Evolutionary conservation across 1,140 invertebrate species (phyloP), one percentile per base, ranked within the genome.

Genomic region (Drosophila virilis): DNA sequence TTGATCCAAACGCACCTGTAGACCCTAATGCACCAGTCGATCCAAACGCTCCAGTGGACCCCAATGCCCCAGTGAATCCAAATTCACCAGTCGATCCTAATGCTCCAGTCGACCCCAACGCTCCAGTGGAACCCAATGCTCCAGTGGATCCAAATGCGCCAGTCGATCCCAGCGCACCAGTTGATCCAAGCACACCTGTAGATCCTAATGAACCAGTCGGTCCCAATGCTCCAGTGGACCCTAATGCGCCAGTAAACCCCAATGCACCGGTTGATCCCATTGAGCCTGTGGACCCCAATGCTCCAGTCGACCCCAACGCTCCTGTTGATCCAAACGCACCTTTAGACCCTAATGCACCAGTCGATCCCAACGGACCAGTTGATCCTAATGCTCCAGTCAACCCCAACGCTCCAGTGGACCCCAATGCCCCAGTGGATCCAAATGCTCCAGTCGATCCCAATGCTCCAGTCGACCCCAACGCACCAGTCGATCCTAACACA

Each of bases 281-380:
- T 7, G 48, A 57, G 0, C 62, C 40, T 6, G 51, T 17, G 8
- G 45, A 33, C 6, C 48, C 42, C 57, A 43, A 50, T 42, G 0
- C 55, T 10, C 51, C 64, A 28, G 42, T 46, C 2, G 59, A 58
- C 9, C 74, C 77, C 7, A 73, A 64, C 38, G 32, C 61, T 12
- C 64, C 77, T n/a, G 61, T 70, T 0, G 42, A 62, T n/a, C 55
- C 68, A 4, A 67, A 61, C 9, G 59, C 77, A n/a, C 46, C 77
- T 9, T 54, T 55, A 0, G 22, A 74, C 13, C 71, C 71, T 0
- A 68, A 62, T 7, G 57, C 35, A 1, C 71, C 65, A 3, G 28
- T 45, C 0, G 6, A 71, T 8, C 59, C 68, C 10, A 71, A 57
- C 7, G 52, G 43, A 6, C 55, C 70, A 51, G 70, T 61, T 0